Evolutionary conservation across 2,888 invertebrate species (phyloP), one percentile per base, ranked within the genome.

Genomic region (Limenitis camilla): DNA sequence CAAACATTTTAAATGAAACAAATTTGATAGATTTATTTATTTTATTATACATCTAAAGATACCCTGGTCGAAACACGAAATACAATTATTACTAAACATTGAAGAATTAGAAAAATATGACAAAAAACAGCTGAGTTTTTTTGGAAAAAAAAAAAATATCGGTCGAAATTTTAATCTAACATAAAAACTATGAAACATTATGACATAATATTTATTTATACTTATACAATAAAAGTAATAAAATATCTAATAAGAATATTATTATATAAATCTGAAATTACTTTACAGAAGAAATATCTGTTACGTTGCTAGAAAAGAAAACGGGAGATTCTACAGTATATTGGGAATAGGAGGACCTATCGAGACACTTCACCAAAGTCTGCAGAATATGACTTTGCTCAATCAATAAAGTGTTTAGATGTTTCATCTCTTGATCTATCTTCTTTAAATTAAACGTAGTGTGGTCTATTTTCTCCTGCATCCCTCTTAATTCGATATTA

Each of bases 401-500:
- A 66, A 82, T 68, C 33, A 88, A 52, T 49, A 88, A 58, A 0
- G 76, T 88, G 66, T 92, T 92, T 62, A 93, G 74, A 69, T 92
- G 92, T 60, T 90, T 89, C 68, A 93, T 89, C 72, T 93, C 93
- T 66, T 91, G 91, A 32, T 91, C 90, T 55, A 93, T 88, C 58
- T 89, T 89, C 69, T 92, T 92, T 58, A 93, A 88, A 68, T 92
- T 91, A 63, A 93, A 92, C 4, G 90, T 90, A 47, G 91, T 91
- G 61, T 92, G 92, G 58, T 93, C 92, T 11, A 93, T 89, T 71
- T 92, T 92, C 60, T 89, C 90, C 41, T 92, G 91, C 72, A 93
- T 81, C 7, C 91, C 88, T 59, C 89, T 87, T 51, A 92, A 78
- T 51, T 89, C 89, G n/a, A 89, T 72, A 48, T 89, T 90, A 40